Percentiles rank a stretch among this genome's conserved stretches.
phyloP scores from a whole-genome alignment of 2,797 vertebrate species.

The Rhadinocentrus ornatus region DNA sequence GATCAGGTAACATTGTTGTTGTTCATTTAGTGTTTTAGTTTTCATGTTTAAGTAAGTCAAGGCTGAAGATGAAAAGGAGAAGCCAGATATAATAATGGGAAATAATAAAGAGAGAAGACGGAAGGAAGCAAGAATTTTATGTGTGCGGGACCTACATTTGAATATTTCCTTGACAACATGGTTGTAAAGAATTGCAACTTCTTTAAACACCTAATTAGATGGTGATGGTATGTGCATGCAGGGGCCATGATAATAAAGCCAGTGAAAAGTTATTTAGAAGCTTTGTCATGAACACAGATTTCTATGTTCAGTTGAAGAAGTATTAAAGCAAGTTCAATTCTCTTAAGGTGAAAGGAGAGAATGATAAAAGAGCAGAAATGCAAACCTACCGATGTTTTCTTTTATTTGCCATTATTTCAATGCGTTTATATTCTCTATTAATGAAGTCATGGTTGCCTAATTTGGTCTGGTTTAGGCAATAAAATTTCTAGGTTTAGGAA shows the following conservation, averaged over 20 bases:
- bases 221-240: not conserved
- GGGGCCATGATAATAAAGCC: too few species aligned
- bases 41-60: slow-evolving; percentile 33
- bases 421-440: too few species aligned
- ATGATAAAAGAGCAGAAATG: not conserved
- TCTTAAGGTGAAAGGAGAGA: not conserved
- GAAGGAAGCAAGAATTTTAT: not conserved
- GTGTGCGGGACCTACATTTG: not conserved
- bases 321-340: not conserved
- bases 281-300: not conserved
- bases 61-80: slow-evolving; percentile 16
- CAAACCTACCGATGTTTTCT: not conserved
- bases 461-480: too few species aligned
- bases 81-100: not conserved
- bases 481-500: too few species aligned
- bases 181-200: not conserved
- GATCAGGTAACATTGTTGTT: slow-evolving; percentile 32
- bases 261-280: not conserved
- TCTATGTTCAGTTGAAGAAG: not conserved
- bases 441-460: too few species aligned
- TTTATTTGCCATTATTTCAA: not conserved
- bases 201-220: not conserved
- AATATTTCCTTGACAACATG: not conserved
- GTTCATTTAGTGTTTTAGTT: slow-evolving; percentile 29
- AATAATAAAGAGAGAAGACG: not conserved